Evolutionary conservation across 2,888 invertebrate species (phyloP).

Genomic region (Mesorhabditis sp.): DNA sequence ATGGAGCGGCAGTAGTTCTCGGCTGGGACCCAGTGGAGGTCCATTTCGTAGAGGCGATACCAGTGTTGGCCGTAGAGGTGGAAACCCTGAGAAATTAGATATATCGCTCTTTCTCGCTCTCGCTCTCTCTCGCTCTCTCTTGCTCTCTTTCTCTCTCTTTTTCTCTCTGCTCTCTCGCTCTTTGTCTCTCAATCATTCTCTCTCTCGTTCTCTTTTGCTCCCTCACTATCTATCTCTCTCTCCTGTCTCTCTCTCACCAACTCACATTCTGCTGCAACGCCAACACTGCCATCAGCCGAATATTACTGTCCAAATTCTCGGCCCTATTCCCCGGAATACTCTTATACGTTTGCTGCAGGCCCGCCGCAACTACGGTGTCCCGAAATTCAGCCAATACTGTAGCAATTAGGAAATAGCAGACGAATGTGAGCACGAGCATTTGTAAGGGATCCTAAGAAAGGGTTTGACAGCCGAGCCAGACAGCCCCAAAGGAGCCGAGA

Average conservation of each 20-base stretch:
- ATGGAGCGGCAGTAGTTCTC: conserved; percentile 53
- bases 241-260: neutral
- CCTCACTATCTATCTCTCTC: no score
- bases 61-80: conserved; percentile 45
- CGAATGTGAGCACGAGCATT: no score
- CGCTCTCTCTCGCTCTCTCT: no score
- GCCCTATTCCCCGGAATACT: conserved; percentile 37
- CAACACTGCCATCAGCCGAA: conserved; percentile 36
- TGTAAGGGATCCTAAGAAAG: conserved; percentile 7
- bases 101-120: neutral
- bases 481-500: neutral
- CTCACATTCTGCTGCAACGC: conserved; percentile 42
- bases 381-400: neutral
- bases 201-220: neutral
- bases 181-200: no score
- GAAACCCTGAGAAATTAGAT: conserved; percentile 38
- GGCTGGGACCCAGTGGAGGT: conserved; percentile 53
- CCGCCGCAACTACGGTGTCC: conserved; percentile 26
- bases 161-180: conserved; percentile 6
- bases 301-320: conserved; percentile 39
- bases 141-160: neutral
- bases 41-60: conserved; percentile 50
- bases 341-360: conserved; percentile 26
- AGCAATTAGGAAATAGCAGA: neutral
- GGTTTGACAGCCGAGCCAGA: neutral